These are phyloP conservation scores for Hipposideros larvatus DNA, from an alignment of 2,797 vertebrate genomes.

Conservation along the genomic window DNA sequence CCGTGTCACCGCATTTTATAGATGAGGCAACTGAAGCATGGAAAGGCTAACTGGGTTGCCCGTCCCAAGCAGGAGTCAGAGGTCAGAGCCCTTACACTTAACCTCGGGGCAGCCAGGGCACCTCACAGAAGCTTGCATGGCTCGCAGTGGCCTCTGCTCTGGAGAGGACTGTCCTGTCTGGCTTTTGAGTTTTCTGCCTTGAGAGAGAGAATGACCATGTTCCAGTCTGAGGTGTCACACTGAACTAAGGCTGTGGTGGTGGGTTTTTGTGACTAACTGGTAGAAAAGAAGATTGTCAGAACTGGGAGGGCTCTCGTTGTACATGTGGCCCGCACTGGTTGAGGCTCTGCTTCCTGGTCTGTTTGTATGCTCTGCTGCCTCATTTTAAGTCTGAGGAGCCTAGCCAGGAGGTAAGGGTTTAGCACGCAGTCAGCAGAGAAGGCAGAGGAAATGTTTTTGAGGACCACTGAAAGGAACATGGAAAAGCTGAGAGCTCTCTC, in stretches of 20 bases:
- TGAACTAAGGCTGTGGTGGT: neutral
- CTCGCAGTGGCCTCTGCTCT: neutral
- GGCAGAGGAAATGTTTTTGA: neutral
- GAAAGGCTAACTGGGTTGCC: neutral
- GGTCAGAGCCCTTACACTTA: neutral
- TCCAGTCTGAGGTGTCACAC: neutral
- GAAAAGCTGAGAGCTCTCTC: neutral
- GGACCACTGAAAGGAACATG: neutral
- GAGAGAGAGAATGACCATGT: neutral
- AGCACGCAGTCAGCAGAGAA: neutral
- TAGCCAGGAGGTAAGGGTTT: neutral
- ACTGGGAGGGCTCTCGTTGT: neutral
- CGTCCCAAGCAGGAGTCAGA: neutral
- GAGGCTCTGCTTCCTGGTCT: neutral
- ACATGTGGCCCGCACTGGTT: neutral
- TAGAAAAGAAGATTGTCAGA: neutral
- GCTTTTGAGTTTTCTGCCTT: neutral
- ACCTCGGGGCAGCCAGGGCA: neutral
- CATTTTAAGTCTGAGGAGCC: neutral
- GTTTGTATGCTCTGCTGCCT: neutral
- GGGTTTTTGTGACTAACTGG: neutral
- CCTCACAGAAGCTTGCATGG: neutral
- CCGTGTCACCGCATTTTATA: neutral
- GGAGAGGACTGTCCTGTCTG: neutral
- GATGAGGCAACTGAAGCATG: neutral